phyloP scores from a whole-genome alignment of 2,888 invertebrate genomes.

The Griposia aprilina region DNA sequence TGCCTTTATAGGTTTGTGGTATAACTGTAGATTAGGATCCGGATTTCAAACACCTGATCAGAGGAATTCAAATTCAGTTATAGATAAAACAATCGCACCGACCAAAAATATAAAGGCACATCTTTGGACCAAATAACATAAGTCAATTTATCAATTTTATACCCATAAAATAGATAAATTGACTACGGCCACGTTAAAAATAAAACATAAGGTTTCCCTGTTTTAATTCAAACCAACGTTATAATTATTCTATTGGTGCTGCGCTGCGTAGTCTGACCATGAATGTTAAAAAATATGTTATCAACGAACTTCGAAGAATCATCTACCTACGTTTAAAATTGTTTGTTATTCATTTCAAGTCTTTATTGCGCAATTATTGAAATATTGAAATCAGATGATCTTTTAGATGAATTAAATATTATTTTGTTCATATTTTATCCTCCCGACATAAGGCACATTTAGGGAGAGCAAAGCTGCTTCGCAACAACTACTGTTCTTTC shows the following conservation, averaged over 20 bases:
- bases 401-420: not conserved
- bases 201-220: slow-evolving; percentile 11
- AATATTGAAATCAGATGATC: slow-evolving; percentile 18
- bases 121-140: too few species aligned
- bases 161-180: not conserved
- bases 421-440: too few species aligned
- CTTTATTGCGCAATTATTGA: slow-evolving; percentile 41
- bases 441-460: too few species aligned
- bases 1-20: not conserved
- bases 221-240: slow-evolving; percentile 4
- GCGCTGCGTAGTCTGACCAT: slow-evolving; percentile 40
- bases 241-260: slow-evolving; percentile 25
- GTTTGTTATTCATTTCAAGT: slow-evolving; percentile 32
- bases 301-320: slow-evolving; percentile 46
- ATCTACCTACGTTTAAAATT: slow-evolving; percentile 36
- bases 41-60: not conserved
- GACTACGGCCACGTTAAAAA: not conserved
- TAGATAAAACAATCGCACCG: too few species aligned
- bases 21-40: not conserved
- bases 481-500: not conserved
- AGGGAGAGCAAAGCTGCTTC: not conserved
- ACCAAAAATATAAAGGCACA: not conserved
- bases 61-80: not conserved
- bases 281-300: slow-evolving; percentile 45
- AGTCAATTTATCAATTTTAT: too few species aligned